Evolutionary conservation across 2,888 invertebrate species (phyloP).

Genomic region (Aphidius colemani): DNA sequence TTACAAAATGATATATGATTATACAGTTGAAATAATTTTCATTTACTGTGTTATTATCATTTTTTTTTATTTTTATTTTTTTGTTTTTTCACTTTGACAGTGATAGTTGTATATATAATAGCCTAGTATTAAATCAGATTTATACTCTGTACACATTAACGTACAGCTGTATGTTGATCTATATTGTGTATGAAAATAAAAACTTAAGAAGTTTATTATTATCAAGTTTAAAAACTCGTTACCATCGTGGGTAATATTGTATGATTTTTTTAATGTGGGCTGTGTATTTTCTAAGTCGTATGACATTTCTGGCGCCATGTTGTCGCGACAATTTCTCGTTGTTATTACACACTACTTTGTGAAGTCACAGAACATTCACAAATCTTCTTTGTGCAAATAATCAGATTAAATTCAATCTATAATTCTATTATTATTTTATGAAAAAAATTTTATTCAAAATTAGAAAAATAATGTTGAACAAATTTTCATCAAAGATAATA

Average conservation of each 20-base stretch:
- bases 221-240: too few species aligned
- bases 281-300: conserved; percentile 31
- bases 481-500: not conserved
- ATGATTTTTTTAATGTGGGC: conserved; percentile 14
- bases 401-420: not conserved
- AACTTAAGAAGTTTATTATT: too few species aligned
- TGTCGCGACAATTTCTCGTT: conserved; percentile 44
- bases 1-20: too few species aligned
- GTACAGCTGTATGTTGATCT: not conserved
- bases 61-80: too few species aligned
- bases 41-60: too few species aligned
- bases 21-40: too few species aligned
- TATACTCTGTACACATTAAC: conserved; percentile 21
- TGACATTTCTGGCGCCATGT: conserved; percentile 44
- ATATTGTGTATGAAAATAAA: too few species aligned
- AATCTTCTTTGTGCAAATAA: conserved; percentile 11
- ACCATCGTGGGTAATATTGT: not conserved
- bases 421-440: too few species aligned
- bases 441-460: too few species aligned
- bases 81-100: too few species aligned
- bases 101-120: conserved; percentile 16
- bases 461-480: not conserved
- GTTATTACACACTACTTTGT: conserved; percentile 30
- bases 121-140: conserved; percentile 32
- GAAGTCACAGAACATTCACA: conserved; percentile 15